Conservation (phyloP, 2,888 invertebrate species). For the Clitarchus hookeri region DNA sequence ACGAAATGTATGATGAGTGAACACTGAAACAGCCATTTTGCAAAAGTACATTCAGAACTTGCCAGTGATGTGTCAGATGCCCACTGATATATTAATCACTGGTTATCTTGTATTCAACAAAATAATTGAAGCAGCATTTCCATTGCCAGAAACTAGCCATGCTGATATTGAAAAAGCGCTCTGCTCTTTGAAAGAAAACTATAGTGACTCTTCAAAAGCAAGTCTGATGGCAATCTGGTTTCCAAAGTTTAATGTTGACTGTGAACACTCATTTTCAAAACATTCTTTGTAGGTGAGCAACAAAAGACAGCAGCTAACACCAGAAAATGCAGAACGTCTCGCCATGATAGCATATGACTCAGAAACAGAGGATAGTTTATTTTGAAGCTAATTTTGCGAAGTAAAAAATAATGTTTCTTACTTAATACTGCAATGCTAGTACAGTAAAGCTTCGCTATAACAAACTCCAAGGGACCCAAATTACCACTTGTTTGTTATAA, state of each 20-base stretch:
- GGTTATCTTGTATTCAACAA: not conserved
- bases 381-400: too few species aligned
- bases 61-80: not conserved
- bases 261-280: not conserved
- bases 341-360: too few species aligned
- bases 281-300: not conserved
- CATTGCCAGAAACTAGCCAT: not conserved
- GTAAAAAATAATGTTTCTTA: too few species aligned
- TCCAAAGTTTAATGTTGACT: not conserved
- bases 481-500: too few species aligned
- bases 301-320: not conserved
- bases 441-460: too few species aligned
- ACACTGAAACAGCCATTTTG: not conserved
- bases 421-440: too few species aligned
- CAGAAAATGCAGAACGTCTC: not conserved
- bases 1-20: not conserved
- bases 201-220: not conserved
- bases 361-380: too few species aligned
- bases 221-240: not conserved
- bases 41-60: not conserved
- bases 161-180: not conserved
- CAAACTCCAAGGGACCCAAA: too few species aligned
- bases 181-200: not conserved
- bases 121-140: not conserved
- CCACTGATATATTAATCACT: not conserved